phyloP scores from a whole-genome alignment of 2,888 invertebrate species.

The Chirona hameri region DNA sequence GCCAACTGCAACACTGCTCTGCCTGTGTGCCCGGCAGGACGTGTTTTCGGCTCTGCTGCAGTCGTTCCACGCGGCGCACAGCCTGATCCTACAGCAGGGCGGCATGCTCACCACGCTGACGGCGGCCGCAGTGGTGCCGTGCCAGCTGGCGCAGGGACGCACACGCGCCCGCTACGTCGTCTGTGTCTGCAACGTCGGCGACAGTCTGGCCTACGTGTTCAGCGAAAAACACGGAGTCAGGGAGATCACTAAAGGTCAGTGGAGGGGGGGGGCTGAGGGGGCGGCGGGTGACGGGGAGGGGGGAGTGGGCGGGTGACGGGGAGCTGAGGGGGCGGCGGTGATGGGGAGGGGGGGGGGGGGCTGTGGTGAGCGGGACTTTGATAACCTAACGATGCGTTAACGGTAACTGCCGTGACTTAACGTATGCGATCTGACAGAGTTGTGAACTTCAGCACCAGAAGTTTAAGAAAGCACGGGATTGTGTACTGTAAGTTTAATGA shows the following conservation, averaged over 20 bases:
- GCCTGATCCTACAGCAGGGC: constrained; percentile 74
- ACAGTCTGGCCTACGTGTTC: constrained; percentile 83
- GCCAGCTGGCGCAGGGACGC: constrained; percentile 44
- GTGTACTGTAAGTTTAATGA: too few relatives aligned
- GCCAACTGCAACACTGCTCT: too few relatives aligned
- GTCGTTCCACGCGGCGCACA: constrained; percentile 79
- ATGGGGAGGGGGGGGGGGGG: too few relatives aligned
- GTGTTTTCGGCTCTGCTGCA: constrained; percentile 71
- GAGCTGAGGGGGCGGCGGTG: too few relatives aligned
- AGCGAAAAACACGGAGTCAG: constrained; percentile 70
- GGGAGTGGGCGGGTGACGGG: too few relatives aligned
- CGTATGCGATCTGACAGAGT: too few relatives aligned
- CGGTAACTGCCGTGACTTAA: too few relatives aligned
- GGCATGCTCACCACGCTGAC: constrained; percentile 80
- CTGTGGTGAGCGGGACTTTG: too few relatives aligned
- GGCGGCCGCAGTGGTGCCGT: constrained; percentile 67
- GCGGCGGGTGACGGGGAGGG: too few relatives aligned
- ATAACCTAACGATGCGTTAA: too few relatives aligned
- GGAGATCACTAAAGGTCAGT: constrained; percentile 67
- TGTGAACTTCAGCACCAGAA: too few relatives aligned
- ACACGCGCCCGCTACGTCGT: constrained; percentile 61
- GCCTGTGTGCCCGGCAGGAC: constrained; percentile 52
- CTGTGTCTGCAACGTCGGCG: constrained; percentile 84
- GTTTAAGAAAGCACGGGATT: too few relatives aligned
- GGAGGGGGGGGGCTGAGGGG: background rate